These are phyloP conservation scores for Troides aeacus DNA, from an alignment of 2,888 invertebrate species.

Conservation along the genomic window DNA sequence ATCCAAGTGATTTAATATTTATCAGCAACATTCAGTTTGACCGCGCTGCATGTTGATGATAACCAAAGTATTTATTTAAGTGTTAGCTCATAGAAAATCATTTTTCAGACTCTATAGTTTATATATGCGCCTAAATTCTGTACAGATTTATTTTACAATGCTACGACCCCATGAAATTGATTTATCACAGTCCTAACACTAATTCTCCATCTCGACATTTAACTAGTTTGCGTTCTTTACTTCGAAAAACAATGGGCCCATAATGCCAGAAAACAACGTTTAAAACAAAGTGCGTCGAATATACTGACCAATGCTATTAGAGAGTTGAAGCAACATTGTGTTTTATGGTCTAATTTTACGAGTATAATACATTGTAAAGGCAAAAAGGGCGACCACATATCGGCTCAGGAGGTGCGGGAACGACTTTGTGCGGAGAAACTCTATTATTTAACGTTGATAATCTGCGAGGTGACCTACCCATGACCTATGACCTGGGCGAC, in stretches of 20 bases:
- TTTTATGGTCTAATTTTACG: conserved; percentile 56
- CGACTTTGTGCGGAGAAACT: conserved; percentile 24
- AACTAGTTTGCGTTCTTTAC: conserved; percentile 17
- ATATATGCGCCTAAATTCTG: not conserved
- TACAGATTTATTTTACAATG: not conserved
- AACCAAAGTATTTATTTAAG: not conserved
- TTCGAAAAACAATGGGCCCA: conserved; percentile 27
- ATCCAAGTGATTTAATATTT: not conserved
- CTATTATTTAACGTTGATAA: conserved; percentile 47
- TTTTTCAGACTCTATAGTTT: not conserved
- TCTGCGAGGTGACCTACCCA: conserved; percentile 67
- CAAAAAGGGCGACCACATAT: conserved; percentile 39
- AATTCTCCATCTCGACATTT: not conserved
- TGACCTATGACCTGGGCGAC: conserved; percentile 81
- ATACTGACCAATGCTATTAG: conserved; percentile 35
- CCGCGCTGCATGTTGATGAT: not conserved
- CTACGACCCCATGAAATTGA: no score
- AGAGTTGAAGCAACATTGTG: conserved; percentile 46
- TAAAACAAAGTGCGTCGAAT: conserved; percentile 26
- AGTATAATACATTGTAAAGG: conserved; percentile 36
- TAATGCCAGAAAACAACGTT: conserved; percentile 22
- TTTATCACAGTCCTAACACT: no score
- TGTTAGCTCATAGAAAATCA: not conserved
- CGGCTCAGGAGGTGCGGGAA: conserved; percentile 42
- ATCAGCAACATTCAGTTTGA: no score